Conservation (phyloP, 2,113 vertebrate genomes). For the Grallaria varia region DNA sequence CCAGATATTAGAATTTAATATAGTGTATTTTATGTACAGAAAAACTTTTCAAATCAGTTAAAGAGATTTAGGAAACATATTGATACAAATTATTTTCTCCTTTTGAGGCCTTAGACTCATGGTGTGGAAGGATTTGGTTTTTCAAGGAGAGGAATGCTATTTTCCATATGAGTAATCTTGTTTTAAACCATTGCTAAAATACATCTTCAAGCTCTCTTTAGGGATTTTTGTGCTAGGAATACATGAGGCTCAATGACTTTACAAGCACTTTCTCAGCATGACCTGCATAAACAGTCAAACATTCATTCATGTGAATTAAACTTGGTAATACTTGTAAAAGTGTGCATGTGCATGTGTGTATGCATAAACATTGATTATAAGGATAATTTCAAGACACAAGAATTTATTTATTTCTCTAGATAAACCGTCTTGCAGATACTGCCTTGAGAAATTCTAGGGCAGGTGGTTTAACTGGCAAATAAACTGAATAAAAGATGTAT, state of each 20-base stretch:
- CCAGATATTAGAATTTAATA: not conserved
- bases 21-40: not conserved
- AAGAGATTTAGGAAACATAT: not conserved
- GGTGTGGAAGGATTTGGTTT: not conserved
- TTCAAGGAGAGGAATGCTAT: not conserved
- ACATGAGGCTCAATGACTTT: not conserved
- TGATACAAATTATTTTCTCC: not conserved
- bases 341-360: not conserved
- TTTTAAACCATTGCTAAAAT: slow-evolving; percentile 1
- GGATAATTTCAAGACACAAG: not conserved
- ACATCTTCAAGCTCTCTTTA: not conserved
- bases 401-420: not conserved
- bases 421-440: not conserved
- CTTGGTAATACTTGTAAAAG: not conserved
- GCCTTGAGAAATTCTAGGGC: not conserved
- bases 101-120: not conserved
- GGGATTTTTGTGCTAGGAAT: not conserved
- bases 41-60: slow-evolving; percentile 18
- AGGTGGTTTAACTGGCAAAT: not conserved
- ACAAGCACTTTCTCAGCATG: not conserved
- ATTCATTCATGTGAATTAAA: not conserved
- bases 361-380: not conserved
- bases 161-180: not conserved
- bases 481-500: not conserved
- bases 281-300: not conserved